Percentiles rank a stretch among this genome's conserved stretches.
Evolutionary conservation across 2,113 vertebrate species (phyloP).

Genomic region (Tympanuchus pallidicinctus): DNA sequence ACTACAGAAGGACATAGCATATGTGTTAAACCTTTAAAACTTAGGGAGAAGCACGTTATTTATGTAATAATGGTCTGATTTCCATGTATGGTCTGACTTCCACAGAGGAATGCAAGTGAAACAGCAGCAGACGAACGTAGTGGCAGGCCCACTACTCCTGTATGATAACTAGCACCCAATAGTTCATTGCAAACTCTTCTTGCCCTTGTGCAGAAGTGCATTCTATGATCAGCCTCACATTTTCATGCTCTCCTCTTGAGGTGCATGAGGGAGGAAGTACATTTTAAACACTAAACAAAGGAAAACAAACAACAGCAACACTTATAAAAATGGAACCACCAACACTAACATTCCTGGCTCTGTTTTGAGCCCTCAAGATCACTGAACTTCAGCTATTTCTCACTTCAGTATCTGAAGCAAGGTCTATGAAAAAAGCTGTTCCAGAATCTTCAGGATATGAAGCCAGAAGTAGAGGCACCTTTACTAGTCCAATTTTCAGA

Average conservation of each 20-base stretch:
- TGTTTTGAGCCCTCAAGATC: neutral
- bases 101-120: neutral
- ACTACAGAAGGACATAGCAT: neutral
- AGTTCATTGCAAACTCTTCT: neutral
- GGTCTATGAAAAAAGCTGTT: neutral
- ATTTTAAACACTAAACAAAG: neutral
- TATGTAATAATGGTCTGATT: neutral
- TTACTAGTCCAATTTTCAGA: neutral
- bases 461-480: neutral
- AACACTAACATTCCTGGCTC: neutral
- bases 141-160: accelerated
- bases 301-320: neutral
- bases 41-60: neutral
- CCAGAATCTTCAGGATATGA: neutral
- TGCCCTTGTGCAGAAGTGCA: neutral
- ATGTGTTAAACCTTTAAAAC: neutral
- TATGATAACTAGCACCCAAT: neutral
- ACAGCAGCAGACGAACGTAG: neutral
- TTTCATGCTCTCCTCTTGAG: neutral
- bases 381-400: neutral
- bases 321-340: neutral
- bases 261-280: neutral
- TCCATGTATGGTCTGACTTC: neutral
- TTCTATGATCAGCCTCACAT: neutral
- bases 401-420: neutral